phyloP scores from a whole-genome alignment of 2,113 vertebrate species.

The Ptyas mucosa region DNA sequence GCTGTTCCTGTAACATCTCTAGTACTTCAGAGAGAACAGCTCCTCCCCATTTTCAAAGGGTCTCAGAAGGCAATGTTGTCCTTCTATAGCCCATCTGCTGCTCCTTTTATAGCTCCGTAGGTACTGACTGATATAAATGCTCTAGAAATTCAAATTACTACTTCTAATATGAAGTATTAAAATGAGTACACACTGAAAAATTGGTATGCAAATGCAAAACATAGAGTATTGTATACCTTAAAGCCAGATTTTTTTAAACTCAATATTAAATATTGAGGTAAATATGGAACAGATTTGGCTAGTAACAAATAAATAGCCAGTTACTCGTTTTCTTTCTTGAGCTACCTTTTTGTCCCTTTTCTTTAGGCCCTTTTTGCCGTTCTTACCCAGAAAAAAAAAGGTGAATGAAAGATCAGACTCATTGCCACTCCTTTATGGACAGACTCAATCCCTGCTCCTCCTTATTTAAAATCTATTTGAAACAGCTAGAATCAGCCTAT shows the following conservation, averaged over 20 bases:
- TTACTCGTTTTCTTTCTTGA: not conserved
- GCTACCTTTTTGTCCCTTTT: not conserved
- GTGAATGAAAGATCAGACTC: not conserved
- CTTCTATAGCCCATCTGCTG: not conserved
- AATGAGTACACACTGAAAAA: slow-evolving; percentile 20
- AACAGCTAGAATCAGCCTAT: not conserved
- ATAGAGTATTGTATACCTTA: slow-evolving; percentile 35
- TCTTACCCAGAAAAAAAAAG: not conserved
- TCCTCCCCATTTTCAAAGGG: not conserved
- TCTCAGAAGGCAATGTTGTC: not conserved
- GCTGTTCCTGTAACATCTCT: not conserved
- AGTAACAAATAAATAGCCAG: slow-evolving; percentile 17
- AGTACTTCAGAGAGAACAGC: not conserved
- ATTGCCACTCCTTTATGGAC: not conserved
- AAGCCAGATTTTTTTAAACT: slow-evolving; percentile 14
- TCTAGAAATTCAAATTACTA: not conserved
- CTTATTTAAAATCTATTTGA: not conserved
- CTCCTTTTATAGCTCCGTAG: not conserved
- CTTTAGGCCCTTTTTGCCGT: not conserved
- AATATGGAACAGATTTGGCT: not conserved
- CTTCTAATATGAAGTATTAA: not conserved
- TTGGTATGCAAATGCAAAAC: slow-evolving; percentile 39
- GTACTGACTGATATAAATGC: not conserved
- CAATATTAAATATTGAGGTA: not conserved
- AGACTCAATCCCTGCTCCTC: not conserved